Evolutionary conservation across 30 jellyfish, hydroid and myxozoan species (phyloP).

Genomic region (Rhopilema esculentum): DNA sequence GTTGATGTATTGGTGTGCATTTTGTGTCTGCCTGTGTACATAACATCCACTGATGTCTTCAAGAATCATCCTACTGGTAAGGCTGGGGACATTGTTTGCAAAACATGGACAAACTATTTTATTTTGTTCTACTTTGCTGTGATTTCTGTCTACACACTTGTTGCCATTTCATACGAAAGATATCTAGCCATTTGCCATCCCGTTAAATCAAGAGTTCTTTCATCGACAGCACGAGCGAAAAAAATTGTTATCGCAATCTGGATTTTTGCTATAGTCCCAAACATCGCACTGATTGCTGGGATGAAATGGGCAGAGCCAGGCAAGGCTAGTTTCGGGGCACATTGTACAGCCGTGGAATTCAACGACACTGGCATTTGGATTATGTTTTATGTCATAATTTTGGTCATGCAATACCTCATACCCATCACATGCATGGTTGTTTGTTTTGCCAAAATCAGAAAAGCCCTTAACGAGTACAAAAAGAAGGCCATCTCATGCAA

Average conservation of each 20-base stretch:
- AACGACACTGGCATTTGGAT: conserved; percentile 33
- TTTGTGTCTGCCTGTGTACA: conserved; percentile 61
- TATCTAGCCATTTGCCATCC: conserved; percentile 73
- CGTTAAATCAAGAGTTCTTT: conserved; percentile 34
- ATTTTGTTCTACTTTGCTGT: conserved; percentile 72
- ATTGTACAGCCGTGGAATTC: conserved; percentile 57
- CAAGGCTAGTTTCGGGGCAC: conserved; percentile 78
- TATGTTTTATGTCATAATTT: conserved; percentile 31
- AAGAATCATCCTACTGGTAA: conserved; percentile 63
- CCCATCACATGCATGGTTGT: conserved; percentile 75
- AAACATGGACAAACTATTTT: conserved; percentile 65
- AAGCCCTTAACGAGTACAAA: conserved; percentile 30
- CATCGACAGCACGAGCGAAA: conserved; percentile 67
- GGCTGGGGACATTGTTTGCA: conserved; percentile 78
- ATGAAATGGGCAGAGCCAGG: conserved; percentile 30
- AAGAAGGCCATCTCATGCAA: conserved; percentile 31
- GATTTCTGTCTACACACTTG: conserved; percentile 76
- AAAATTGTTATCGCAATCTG: conserved; percentile 54
- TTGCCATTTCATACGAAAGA: conserved; percentile 73
- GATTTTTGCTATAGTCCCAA: conserved; percentile 59
- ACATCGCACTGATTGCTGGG: conserved; percentile 69
- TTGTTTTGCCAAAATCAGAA: conserved; percentile 66
- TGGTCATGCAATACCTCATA: conserved; percentile 62
- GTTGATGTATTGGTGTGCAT: conserved; percentile 51
- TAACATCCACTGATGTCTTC: conserved; percentile 53